phyloP scores from a whole-genome alignment of 1,140 invertebrate genomes.

The Drosophila kohkoa region DNA sequence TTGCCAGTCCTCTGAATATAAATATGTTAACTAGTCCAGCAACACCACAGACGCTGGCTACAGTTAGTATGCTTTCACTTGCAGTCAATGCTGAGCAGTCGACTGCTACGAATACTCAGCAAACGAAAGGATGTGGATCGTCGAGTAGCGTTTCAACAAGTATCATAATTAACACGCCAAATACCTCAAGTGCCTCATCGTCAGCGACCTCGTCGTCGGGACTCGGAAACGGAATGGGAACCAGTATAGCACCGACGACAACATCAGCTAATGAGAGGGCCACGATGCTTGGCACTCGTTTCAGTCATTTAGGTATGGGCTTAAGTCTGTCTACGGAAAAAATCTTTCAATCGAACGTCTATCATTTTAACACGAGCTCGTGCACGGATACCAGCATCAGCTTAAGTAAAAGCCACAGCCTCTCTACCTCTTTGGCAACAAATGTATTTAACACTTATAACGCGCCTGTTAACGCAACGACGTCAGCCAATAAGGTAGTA shows the following conservation, averaged over 20 bases:
- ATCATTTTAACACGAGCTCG: background rate
- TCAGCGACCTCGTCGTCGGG: constrained; percentile 41
- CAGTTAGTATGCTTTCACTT: constrained; percentile 29
- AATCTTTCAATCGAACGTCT: constrained; percentile 37
- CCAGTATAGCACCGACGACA: constrained; percentile 17
- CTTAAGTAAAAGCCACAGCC: constrained; percentile 8
- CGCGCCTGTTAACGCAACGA: constrained; percentile 6
- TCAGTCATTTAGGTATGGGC: constrained; percentile 79
- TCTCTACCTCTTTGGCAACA: constrained; percentile 34
- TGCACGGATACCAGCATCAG: constrained; percentile 19
- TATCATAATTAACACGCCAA: constrained; percentile 61
- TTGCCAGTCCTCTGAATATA: constrained; percentile 89
- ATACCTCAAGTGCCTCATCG: constrained; percentile 70
- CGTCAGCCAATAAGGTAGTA: background rate
- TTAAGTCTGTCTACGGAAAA: constrained; percentile 47
- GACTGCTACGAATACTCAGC: constrained; percentile 8
- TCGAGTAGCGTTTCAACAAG: constrained; percentile 60
- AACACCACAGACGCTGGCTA: constrained; percentile 47
- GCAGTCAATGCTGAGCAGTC: constrained; percentile 33
- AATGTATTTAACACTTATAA: constrained; percentile 41
- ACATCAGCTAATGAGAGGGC: constrained; percentile 52
- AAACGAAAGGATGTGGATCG: constrained; percentile 44
- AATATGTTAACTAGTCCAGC: constrained; percentile 85
- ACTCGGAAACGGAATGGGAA: background rate
- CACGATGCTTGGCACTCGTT: constrained; percentile 74